Base-by-base conservation (phyloP, 2,113 vertebrate species). In the Hyperopisus bebe region DNA sequence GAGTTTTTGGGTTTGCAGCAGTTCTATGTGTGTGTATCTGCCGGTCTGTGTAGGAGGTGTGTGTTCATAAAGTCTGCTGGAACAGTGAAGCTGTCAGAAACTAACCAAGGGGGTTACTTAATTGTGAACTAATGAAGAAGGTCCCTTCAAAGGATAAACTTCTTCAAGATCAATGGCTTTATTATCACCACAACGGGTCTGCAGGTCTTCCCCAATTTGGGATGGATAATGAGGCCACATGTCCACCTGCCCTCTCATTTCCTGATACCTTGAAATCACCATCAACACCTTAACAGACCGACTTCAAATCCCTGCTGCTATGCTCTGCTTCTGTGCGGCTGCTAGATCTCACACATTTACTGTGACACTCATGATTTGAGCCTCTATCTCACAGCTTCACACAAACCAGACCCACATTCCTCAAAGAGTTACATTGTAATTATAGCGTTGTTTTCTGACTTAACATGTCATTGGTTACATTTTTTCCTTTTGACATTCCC, bases 341-440 rank as follows among this genome's bases (percentile, higher is more conserved):
- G 74, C 35, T 42, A 42, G 35, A 80, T 42, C 74, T 80, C 74
- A 80, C 74, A 80, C 74, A 80, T 80, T 80, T 39, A 80, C 74
- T 80, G 74, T 8, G 35, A 80, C 74, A 80, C 35, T 80, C 74
- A 80, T 80, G 74, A 80, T 80, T 80, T 80, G 74, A 39, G 74
- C 74, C 74, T 80, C 74, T 42, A 80, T 80, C 31, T 80, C 74
- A 80, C 74, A 80, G 74, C 35, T 35, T 80, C 74, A 80, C 74
- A 80, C 74, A 80, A 42, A 80, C 31, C 74, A 80, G 35, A 80
- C 31, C 74, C 35, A 42, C 27, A 74, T 35, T 74, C 66, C 66
- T 74, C 66, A 80, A 77, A 17, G 13, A 80, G 74, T 80, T 80
- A 70, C 15, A 39, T 27, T 39, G 13, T 80, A 39, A 80, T 80